Evolutionary conservation across 2,113 vertebrate genomes (phyloP).

Genomic region (Apodemus speciosus): DNA sequence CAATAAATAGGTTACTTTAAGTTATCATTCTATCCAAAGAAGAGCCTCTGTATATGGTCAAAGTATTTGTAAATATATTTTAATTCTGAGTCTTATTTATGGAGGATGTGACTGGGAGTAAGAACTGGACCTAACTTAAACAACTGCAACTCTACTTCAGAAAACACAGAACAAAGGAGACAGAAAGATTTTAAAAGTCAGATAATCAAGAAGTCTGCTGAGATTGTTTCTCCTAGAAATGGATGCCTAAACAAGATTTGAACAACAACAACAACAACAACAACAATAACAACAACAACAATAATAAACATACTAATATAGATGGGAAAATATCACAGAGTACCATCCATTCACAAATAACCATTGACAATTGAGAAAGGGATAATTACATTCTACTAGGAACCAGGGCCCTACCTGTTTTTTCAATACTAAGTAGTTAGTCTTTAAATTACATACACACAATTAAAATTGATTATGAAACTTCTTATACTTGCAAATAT

Average conservation of each 20-base stretch:
- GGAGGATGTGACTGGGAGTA: too few relatives aligned
- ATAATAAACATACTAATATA: not conserved
- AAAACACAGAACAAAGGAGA: not conserved
- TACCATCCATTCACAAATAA: not conserved
- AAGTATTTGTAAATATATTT: too few relatives aligned
- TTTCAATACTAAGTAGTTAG: not conserved
- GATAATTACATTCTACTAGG: not conserved
- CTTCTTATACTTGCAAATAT: not conserved
- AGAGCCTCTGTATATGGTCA: too few relatives aligned
- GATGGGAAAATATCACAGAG: not conserved
- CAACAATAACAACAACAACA: not conserved
- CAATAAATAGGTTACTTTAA: too few relatives aligned
- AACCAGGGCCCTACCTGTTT: not conserved
- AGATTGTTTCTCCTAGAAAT: not conserved
- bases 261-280: not conserved
- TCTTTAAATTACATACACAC: not conserved
- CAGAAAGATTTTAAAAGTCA: not conserved
- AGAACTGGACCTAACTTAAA: not conserved
- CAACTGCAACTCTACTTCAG: not conserved
- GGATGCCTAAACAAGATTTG: not conserved
- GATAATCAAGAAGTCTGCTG: not conserved
- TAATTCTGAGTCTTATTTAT: too few relatives aligned
- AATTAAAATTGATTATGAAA: not conserved
- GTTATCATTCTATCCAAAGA: too few relatives aligned
- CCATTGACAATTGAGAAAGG: not conserved